Evolutionary conservation across 2,797 vertebrate species (phyloP).

Genomic region (Chelidonichthys spinosus): DNA sequence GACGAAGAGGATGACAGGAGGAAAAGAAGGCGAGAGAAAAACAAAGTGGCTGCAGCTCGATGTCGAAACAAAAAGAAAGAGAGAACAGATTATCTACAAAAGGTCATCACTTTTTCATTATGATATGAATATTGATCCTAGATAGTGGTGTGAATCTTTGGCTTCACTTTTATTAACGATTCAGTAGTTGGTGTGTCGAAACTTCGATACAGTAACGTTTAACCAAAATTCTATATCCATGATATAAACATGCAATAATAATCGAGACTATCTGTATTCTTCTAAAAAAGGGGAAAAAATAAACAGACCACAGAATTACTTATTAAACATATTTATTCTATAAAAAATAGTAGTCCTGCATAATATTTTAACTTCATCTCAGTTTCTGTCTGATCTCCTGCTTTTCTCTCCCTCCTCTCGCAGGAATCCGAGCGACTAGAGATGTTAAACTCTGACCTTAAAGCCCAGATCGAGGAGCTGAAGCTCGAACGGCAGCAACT

Average conservation of each 20-base stretch:
- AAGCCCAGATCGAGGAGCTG: constrained; percentile 96
- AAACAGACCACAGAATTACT: no score
- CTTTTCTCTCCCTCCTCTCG: constrained; percentile 3
- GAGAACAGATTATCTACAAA: constrained; percentile 95
- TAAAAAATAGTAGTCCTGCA: no score
- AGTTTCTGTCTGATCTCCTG: background rate
- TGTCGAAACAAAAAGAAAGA: constrained; percentile 99
- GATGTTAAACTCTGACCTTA: constrained; percentile 95
- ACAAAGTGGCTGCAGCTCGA: constrained; percentile 96
- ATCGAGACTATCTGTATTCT: no score
- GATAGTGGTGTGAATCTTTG: no score
- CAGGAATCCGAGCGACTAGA: constrained; percentile 96
- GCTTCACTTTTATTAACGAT: no score
- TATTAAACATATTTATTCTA: no score
- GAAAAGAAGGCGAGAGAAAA: constrained; percentile 96
- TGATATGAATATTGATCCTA: background rate
- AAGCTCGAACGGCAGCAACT: constrained; percentile 96
- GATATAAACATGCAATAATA: no score
- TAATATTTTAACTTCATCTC: no score
- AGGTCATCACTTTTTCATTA: constrained; percentile 74
- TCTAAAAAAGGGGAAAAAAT: no score
- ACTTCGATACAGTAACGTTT: no score
- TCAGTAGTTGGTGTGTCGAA: no score
- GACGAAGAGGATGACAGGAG: constrained; percentile 95
- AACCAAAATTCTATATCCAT: no score